Evolutionary conservation across 2,113 vertebrate genomes (phyloP).

Genomic region (Dicerorhinus sumatrensis): DNA sequence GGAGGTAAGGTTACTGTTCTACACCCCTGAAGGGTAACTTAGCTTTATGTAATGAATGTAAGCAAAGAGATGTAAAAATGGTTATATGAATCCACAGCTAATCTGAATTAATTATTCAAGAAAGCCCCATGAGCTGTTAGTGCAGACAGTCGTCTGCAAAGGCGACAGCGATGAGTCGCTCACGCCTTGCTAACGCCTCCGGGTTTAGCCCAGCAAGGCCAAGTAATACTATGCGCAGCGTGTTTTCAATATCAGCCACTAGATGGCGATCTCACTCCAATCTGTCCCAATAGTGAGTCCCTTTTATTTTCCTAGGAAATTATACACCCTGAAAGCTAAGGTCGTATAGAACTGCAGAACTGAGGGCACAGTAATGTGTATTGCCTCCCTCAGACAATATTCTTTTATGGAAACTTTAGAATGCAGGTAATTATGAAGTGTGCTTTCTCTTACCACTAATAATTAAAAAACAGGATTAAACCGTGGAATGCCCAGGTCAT

Average conservation of each 20-base stretch:
- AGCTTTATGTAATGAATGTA: background rate
- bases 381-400: slow-evolving; percentile 29
- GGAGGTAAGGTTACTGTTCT: background rate
- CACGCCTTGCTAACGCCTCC: background rate
- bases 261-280: slow-evolving; percentile 68
- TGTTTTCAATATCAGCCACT: slow-evolving; percentile 36
- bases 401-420: slow-evolving; percentile 52
- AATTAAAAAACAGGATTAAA: slow-evolving; percentile 71
- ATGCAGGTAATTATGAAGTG: slow-evolving; percentile 66
- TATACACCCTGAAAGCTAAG: background rate
- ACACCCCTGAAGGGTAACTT: background rate
- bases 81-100: background rate
- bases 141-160: background rate
- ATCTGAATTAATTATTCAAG: background rate
- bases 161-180: rapidly evolving
- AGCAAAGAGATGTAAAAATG: background rate
- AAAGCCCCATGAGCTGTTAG: background rate
- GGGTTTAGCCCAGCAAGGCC: background rate
- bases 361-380: background rate
- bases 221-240: rapidly evolving
- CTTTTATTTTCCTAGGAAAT: slow-evolving; percentile 23
- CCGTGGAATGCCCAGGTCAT: slow-evolving; percentile 14
- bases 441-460: slow-evolving; percentile 58
- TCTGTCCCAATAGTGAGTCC: background rate
- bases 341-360: background rate